A percentile compares a stretch with the other conserved stretches of the same genome.
phyloP scores from a whole-genome alignment of 2,888 invertebrate genomes.

The Eueremaeus valkanovi region DNA sequence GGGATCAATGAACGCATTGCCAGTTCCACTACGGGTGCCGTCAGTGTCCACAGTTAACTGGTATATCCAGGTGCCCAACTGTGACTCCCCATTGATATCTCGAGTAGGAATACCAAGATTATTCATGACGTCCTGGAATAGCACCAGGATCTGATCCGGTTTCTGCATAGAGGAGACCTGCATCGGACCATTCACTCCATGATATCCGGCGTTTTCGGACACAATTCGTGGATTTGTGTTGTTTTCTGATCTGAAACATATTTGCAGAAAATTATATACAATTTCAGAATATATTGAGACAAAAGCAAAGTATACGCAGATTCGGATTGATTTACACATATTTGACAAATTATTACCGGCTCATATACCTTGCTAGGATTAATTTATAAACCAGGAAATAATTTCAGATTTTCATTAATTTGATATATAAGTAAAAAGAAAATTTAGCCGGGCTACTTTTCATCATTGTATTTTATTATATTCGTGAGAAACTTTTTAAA shows the following conservation, averaged over 20 bases:
- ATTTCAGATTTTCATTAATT: no score
- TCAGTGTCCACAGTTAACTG: conserved; percentile 30
- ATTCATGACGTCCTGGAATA: conserved; percentile 37
- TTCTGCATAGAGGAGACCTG: conserved; percentile 15
- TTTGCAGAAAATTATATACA: not conserved
- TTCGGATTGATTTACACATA: not conserved
- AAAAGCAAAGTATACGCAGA: not conserved
- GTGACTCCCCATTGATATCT: conserved; percentile 35
- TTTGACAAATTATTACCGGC: no score
- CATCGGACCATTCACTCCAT: conserved; percentile 33
- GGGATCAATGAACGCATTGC: conserved; percentile 36
- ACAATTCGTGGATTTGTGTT: conserved; percentile 31
- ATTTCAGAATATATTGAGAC: not conserved
- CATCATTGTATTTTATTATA: no score
- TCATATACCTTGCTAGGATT: no score
- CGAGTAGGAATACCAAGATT: conserved; percentile 1
- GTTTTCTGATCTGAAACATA: conserved; percentile 32
- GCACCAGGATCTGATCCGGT: conserved; percentile 27
- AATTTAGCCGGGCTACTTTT: no score
- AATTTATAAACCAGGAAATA: no score
- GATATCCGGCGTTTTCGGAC: conserved; percentile 28
- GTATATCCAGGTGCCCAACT: conserved; percentile 39
- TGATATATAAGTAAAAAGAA: no score
- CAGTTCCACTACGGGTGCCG: conserved; percentile 31
- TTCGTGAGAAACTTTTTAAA: no score